phyloP scores from a whole-genome alignment of 2,797 vertebrate genomes.

The Cygnus olor region DNA sequence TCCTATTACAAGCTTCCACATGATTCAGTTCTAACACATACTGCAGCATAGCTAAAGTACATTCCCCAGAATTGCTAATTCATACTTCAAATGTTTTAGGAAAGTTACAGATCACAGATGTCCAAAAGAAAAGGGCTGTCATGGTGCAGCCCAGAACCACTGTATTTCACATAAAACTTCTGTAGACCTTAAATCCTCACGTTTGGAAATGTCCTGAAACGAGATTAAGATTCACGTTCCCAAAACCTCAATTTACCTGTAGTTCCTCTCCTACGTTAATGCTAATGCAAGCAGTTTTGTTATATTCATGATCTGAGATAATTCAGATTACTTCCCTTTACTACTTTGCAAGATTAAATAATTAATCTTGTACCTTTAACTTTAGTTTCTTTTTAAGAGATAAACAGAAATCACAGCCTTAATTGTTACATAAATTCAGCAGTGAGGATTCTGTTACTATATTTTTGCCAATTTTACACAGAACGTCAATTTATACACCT shows the following conservation, averaged over 20 bases:
- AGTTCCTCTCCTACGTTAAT: not conserved
- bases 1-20: not conserved
- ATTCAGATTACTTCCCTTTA: not conserved
- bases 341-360: not conserved
- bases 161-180: not conserved
- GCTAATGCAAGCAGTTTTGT: not conserved
- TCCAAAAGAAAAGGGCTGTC: not conserved
- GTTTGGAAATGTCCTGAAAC: not conserved
- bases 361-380: not conserved
- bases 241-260: accelerated
- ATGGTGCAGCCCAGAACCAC: not conserved
- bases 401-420: not conserved
- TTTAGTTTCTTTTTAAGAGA: not conserved
- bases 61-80: not conserved
- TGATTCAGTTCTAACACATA: not conserved
- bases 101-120: not conserved
- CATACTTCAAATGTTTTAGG: not conserved
- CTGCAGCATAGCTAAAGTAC: not conserved
- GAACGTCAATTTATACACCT: not conserved
- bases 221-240: not conserved
- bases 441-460: not conserved
- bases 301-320: not conserved
- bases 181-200: not conserved
- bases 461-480: not conserved
- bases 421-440: not conserved